Base-by-base conservation (phyloP, 2,797 vertebrate genomes). In the Lacerta bilineata region DNA sequence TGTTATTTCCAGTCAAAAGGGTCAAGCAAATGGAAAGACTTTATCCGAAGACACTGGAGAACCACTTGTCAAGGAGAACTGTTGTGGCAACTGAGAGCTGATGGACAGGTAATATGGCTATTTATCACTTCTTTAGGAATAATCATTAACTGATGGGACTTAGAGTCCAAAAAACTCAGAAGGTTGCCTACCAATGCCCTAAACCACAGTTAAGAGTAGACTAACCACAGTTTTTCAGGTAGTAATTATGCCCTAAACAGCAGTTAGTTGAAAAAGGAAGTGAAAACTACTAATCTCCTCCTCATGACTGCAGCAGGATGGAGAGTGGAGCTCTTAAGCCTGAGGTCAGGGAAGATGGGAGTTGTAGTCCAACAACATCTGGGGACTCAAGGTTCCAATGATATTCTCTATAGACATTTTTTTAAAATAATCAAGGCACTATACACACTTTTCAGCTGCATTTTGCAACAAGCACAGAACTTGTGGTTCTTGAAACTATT, bases 121-220 rank as follows among this genome's bases (percentile, higher is more conserved):
- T 46, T 87, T 84, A 84, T 36, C 59, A 41, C n/a, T 46, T 83
- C 90, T 90, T 43, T 46, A 80, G 79, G 80, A 85, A 68, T 79
- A 85, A 80, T 90, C 76, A 93, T 90, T 55, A 64, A 18, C 61
- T 64, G 61, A 64, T 64, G 20, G 61, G 61, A 64, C 17, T 5
- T 18, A 1, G 61, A 23, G 6, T 23, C 61, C 20, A 64, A 23
- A 64, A 64, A 64, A 18, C 17, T 64, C 61, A 18, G 61, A 23
- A 64, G 61, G 17, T 64, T 61, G 18, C 61, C 20, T 64, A 8
- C 61, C 59, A 61, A 17, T 64, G 20, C 61, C 59, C 61, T 64
- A 64, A 64, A 18, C 61, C 61, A 64, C 20, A 64, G 61, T 55
- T 1, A 15, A 55, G 50, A 4, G 50, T 55, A 15, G 50, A 55